Conservation (phyloP, 2,797 vertebrate genomes). For the Manis pentadactyla region DNA sequence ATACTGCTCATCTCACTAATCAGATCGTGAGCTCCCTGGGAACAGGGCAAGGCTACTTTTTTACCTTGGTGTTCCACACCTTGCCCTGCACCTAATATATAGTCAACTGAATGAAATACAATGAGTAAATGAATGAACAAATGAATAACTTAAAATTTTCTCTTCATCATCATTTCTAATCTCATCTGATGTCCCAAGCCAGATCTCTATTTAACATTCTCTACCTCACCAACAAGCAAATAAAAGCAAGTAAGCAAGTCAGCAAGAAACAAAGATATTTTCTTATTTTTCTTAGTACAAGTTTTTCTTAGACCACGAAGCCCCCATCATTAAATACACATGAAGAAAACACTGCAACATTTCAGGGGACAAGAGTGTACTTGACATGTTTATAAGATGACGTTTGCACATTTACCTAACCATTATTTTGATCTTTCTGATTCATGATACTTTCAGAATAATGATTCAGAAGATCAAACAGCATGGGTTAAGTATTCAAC, state of each 20-base stretch:
- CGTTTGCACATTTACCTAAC: background rate
- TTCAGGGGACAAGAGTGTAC: background rate
- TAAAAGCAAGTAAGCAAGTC: constrained; percentile 58
- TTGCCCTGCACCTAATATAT: background rate
- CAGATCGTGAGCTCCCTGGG: background rate
- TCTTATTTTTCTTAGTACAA: background rate
- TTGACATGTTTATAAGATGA: background rate
- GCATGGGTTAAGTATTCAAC: background rate
- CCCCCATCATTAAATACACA: background rate
- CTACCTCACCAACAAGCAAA: background rate
- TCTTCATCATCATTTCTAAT: constrained; percentile 47
- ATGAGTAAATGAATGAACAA: background rate
- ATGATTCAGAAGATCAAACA: constrained; percentile 26
- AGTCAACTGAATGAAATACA: background rate
- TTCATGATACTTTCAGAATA: background rate
- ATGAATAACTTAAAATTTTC: background rate
- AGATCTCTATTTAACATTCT: background rate
- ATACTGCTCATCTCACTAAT: background rate
- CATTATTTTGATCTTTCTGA: constrained; percentile 47
- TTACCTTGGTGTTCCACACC: background rate
- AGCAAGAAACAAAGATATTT: background rate
- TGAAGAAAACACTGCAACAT: background rate
- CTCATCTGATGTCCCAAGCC: background rate
- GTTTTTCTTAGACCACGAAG: background rate
- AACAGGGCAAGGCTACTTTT: background rate